Base-by-base conservation (phyloP, 2,797 vertebrate genomes). In the Eupleurogrammus muticus region DNA sequence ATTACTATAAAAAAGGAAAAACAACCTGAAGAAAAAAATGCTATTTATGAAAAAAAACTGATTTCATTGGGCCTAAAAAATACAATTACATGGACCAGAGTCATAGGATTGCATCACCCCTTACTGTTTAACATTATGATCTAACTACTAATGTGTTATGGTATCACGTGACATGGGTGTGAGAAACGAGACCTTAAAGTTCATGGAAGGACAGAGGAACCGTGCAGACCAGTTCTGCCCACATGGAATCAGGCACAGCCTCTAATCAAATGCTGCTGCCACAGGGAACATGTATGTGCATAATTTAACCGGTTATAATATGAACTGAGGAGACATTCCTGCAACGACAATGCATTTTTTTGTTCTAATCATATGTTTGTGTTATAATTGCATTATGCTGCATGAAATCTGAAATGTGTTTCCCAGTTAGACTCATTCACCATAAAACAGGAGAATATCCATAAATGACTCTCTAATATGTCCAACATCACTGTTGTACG, bases 401-500 rank as follows among this genome's bases (percentile, higher is more conserved):
- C 6, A 6, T 28, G 3, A 6, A 28, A 28, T 28, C 28, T 28
- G 28, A 28, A 28, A 28, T 28, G 28, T 28, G 6, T 28, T 28
- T 28, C 28, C 28, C 28, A 28, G 28, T 28, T 28, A 28, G 3
- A n/a, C n/a, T 3, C 28, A 28, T 28, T 28, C 6, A 28, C 28
- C 3, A 3, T 28, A 28, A 3, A 28, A 28, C 3, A 28, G 28
- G 28, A 6, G 28, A 28, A 28, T 3, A 28, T 28, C 28, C 6
- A 28, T 28, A 28, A 28, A 28, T 28, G 28, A 28, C 28, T 34
- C 10, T 28, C 6, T n/a, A 9, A 50, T 6, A 80, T 80, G 77
- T 57, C 4, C 1, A 77, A 80, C 9, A 11, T 19, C 23, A 48
- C 57, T 19, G 42, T 20, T 48, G 44, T 0, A 1, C 9, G 2